Evolutionary conservation across 2,797 vertebrate genomes (phyloP), one percentile per base, ranked within the genome.

Genomic region (Sebastes alutus): DNA sequence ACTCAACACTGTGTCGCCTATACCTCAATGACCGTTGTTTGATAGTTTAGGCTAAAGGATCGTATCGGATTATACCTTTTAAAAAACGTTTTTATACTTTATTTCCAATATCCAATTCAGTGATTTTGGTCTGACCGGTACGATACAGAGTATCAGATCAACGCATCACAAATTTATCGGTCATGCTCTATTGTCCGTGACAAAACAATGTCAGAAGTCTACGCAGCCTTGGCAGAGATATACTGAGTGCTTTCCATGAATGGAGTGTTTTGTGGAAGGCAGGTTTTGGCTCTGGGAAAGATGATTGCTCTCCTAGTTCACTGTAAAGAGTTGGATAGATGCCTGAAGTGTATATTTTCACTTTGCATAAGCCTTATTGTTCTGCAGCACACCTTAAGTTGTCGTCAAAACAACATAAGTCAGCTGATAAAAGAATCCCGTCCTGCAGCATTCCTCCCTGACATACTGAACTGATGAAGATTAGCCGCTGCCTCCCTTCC

Each of bases 361-460:
- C 10, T 22, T 23, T 54, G 25, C 61, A 54, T 13, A 70, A 52
- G 10, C 10, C 7, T 27, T 64, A 2, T 29, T 54, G 10, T 42
- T 1, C 12, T 42, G 22, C 20, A 54, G 4, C 60, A 64, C 72
- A 60, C 81, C 76, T 84, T 23, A 1, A 5, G 16, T 32, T 62
- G 18, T 16, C 27, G 3, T 82, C 46, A n/a, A 8, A 33, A 67
- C n/a, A 38, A 3, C 23, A 3, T 1, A 5, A 67, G 56, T 83
- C 81, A 86, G 84, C 83, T 88, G 85, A 56, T 46, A 2, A 2
- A 58, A 16, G 25, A 77, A 81, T 69, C 29, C 12, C 4, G 69
- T 11, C 59, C 64, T 8, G 85, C 82, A 65, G 61, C 91, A 90
- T 93, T 93, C 88, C 85, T 82, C 5, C 56, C 68, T 16, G 61